phyloP scores from a whole-genome alignment of 2,888 invertebrate species.

The Thymelicus sylvestris region DNA sequence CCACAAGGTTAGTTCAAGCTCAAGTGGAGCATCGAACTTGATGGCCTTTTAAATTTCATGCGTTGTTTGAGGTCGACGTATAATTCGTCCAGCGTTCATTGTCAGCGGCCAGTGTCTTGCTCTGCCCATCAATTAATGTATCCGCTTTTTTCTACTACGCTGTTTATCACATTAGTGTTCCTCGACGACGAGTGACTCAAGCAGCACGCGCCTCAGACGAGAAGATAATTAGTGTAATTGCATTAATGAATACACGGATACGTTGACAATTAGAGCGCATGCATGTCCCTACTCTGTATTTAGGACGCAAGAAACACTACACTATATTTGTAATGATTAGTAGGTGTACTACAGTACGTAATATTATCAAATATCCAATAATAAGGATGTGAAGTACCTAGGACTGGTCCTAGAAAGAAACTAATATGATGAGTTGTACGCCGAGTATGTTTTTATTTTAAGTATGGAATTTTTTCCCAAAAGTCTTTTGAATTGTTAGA shows the following conservation, averaged over 20 bases:
- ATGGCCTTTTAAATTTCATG: constrained; percentile 33
- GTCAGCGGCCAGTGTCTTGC: constrained; percentile 69
- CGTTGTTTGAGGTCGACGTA: constrained; percentile 34
- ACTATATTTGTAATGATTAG: neutral
- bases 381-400: no score
- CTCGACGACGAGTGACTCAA: constrained; percentile 68
- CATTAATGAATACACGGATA: constrained; percentile 52
- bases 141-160: constrained; percentile 78
- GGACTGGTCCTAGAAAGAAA: no score
- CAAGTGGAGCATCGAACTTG: constrained; percentile 19
- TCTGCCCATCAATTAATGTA: constrained; percentile 77
- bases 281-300: constrained; percentile 3
- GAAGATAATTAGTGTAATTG: constrained; percentile 56
- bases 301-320: neutral
- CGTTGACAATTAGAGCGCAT: constrained; percentile 29
- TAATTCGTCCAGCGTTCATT: constrained; percentile 42
- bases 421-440: no score
- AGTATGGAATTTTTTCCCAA: no score
- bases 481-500: no score
- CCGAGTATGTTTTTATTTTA: no score
- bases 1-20: constrained; percentile 17
- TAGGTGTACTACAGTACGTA: no score
- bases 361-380: no score
- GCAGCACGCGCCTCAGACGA: constrained; percentile 62
- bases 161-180: constrained; percentile 75